phyloP scores from a whole-genome alignment of 2,797 vertebrate genomes.

The Moxostoma hubbsi region DNA sequence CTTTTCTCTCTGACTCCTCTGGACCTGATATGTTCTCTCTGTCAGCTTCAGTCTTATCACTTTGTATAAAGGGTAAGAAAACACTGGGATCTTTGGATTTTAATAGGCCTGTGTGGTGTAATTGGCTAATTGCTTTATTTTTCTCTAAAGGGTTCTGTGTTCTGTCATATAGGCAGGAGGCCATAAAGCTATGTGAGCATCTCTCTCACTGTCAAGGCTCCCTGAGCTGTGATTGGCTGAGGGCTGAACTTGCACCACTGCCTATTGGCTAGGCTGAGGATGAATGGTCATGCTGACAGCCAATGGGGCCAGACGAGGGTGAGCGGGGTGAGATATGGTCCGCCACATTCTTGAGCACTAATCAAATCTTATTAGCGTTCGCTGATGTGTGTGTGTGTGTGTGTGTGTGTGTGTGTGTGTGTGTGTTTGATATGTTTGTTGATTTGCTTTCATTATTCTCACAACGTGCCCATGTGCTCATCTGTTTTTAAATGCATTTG shows the following conservation, averaged over 20 bases:
- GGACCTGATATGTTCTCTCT: slow-evolving; percentile 55
- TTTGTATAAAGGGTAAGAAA: slow-evolving; percentile 75
- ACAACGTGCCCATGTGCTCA: slow-evolving; percentile 15
- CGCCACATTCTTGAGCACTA: slow-evolving; percentile 56
- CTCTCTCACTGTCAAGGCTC: slow-evolving; percentile 70
- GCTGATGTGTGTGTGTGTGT: slow-evolving; percentile 45
- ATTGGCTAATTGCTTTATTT: slow-evolving; percentile 84
- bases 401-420: no score
- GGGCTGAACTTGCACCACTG: slow-evolving; percentile 50
- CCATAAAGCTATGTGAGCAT: slow-evolving; percentile 75
- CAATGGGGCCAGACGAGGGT: slow-evolving; percentile 81
- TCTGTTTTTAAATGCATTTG: slow-evolving; percentile 6
- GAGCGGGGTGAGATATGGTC: slow-evolving; percentile 62
- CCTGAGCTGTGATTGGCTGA: slow-evolving; percentile 67
- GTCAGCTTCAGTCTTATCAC: slow-evolving; percentile 68
- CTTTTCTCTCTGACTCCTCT: slow-evolving; percentile 45
- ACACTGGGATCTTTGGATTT: slow-evolving; percentile 72
- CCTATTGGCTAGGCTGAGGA: slow-evolving; percentile 74
- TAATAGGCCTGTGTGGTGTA: slow-evolving; percentile 73
- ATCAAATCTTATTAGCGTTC: slow-evolving; percentile 62
- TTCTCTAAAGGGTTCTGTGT: slow-evolving; percentile 75
- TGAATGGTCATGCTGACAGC: slow-evolving; percentile 72
- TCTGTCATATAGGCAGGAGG: slow-evolving; percentile 75
- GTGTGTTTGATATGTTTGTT: slow-evolving; percentile 8
- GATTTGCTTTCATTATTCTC: slow-evolving; percentile 43